These are phyloP conservation scores for Carpatolechia fugitivella DNA, from an alignment of 2,888 invertebrate species.

Conservation along the genomic window DNA sequence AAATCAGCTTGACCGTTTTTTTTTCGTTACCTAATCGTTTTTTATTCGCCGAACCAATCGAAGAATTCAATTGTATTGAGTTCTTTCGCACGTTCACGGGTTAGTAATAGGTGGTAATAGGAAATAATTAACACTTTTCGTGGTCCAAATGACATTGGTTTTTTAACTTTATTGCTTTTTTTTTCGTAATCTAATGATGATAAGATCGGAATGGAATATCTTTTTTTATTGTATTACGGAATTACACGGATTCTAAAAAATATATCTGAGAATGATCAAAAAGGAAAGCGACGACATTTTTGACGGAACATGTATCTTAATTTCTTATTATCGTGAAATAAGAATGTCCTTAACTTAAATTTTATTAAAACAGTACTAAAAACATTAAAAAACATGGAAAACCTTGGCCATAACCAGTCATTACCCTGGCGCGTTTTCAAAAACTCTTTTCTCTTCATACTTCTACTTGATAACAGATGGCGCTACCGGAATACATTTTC, in stretches of 20 bases:
- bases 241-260: background rate
- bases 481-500: background rate
- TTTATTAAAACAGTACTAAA: no score
- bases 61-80: conserved; percentile 4
- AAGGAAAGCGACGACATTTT: no score
- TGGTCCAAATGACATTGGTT: background rate
- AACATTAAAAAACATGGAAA: no score
- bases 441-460: no score
- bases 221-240: background rate
- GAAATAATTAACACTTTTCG: conserved; percentile 2
- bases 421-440: no score
- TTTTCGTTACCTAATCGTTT: background rate
- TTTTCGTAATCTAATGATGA: background rate
- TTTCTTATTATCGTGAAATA: no score
- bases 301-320: no score
- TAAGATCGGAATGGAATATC: background rate
- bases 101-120: background rate
- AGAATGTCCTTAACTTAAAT: no score
- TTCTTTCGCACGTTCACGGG: conserved; percentile 2
- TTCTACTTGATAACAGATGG: background rate
- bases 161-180: background rate
- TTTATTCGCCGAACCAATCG: background rate
- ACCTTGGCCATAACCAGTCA: no score
- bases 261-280: no score
- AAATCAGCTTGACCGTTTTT: background rate